Evolutionary conservation across 2,888 invertebrate species (phyloP).

Genomic region (Euzophera pinguis): DNA sequence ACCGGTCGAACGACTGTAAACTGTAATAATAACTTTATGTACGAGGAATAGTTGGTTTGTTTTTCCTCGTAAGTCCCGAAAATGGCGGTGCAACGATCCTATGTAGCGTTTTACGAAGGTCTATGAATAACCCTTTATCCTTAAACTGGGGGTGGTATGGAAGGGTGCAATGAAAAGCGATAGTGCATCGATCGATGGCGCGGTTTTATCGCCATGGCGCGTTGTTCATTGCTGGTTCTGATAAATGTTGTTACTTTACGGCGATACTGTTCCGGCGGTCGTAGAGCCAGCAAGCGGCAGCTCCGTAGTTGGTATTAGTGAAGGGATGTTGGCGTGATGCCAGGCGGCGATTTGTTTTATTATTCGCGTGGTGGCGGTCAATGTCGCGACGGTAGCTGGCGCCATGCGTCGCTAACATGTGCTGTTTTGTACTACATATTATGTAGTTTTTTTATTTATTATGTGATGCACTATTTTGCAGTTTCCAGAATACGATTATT

Average conservation of each 20-base stretch:
- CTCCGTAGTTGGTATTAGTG: slow-evolving; percentile 54
- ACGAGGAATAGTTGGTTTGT: slow-evolving; percentile 33
- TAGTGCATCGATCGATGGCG: slow-evolving; percentile 24
- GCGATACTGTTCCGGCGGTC: slow-evolving; percentile 31
- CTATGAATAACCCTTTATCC: slow-evolving; percentile 40
- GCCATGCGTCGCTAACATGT: slow-evolving; percentile 61
- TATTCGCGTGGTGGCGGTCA: slow-evolving; percentile 74
- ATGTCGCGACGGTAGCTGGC: slow-evolving; percentile 69
- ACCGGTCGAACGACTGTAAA: slow-evolving; percentile 28
- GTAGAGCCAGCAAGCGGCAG: slow-evolving; percentile 32
- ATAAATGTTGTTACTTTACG: slow-evolving; percentile 28
- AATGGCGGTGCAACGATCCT: slow-evolving; percentile 19
- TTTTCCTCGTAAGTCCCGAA: slow-evolving; percentile 27
- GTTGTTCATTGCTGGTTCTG: slow-evolving; percentile 32
- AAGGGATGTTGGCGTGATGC: slow-evolving; percentile 70
- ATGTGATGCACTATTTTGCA: background rate
- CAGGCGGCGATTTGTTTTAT: slow-evolving; percentile 74
- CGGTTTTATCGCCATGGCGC: slow-evolving; percentile 4
- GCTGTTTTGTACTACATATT: slow-evolving; percentile 42
- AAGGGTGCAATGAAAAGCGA: slow-evolving; percentile 49
- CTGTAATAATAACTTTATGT: slow-evolving; percentile 39
- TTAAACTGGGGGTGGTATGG: slow-evolving; percentile 29
- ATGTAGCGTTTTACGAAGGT: slow-evolving; percentile 15
- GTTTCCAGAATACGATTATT: background rate
- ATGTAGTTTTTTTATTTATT: slow-evolving; percentile 33